Evolutionary conservation across 2,888 invertebrate genomes (phyloP).

Genomic region (Aspidiotus rigidus): DNA sequence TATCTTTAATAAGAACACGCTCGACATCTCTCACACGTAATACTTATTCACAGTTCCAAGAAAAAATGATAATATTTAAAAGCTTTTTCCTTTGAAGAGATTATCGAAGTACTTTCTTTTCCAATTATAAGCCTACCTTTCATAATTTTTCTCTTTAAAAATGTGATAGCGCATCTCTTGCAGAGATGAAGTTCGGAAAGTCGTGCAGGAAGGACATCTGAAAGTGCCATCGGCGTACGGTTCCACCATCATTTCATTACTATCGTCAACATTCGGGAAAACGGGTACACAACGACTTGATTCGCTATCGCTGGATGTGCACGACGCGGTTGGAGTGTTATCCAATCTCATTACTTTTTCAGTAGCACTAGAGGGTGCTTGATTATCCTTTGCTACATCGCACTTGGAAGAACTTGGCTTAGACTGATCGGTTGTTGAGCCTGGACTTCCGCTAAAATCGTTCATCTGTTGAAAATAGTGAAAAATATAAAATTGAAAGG

Average conservation of each 20-base stretch:
- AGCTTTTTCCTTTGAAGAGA: not conserved
- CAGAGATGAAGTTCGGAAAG: not conserved
- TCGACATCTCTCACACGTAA: no score
- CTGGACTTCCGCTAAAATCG: no score
- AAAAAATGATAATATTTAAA: not conserved
- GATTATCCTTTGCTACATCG: no score
- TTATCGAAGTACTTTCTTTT: not conserved
- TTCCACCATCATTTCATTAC: not conserved
- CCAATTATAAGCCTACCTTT: not conserved
- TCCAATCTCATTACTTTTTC: not conserved
- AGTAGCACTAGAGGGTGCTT: no score
- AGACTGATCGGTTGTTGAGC: no score
- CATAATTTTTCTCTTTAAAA: not conserved
- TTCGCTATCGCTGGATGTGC: not conserved
- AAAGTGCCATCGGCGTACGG: not conserved
- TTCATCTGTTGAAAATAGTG: no score
- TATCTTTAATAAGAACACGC: not conserved
- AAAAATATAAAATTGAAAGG: no score
- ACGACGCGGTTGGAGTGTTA: not conserved
- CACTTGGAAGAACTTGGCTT: no score
- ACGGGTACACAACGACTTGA: no score
- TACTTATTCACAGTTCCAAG: no score
- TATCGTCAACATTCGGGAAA: not conserved
- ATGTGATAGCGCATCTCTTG: constrained; percentile 6
- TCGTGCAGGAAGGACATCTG: not conserved